Percentiles rank a stretch among this genome's conserved stretches.
phyloP scores from a whole-genome alignment of 35 echinoderm and acorn worm genomes.

The Amphiura filiformis region DNA sequence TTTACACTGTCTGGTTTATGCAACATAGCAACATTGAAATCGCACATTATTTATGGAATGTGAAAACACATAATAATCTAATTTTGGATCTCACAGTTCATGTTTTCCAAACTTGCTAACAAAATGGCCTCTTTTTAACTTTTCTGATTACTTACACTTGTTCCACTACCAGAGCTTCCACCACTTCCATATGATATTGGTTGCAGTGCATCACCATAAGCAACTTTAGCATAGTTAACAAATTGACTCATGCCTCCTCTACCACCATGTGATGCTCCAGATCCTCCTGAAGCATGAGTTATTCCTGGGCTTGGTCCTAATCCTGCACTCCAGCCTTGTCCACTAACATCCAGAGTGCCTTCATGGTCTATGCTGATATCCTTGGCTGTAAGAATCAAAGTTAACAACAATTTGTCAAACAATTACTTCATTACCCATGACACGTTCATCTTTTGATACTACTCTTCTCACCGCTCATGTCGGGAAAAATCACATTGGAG shows the following conservation, averaged over 20 bases:
- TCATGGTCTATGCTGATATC: conserved; percentile 62
- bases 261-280: conserved; percentile 86
- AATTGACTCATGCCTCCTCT: conserved; percentile 53
- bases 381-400: conserved; percentile 39
- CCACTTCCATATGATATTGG: conserved; percentile 72
- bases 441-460: too few relatives aligned
- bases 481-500: too few relatives aligned
- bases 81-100: too few relatives aligned
- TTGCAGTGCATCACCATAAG: conserved; percentile 55
- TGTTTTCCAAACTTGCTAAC: too few relatives aligned
- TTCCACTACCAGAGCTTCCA: conserved; percentile 45
- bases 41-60: too few relatives aligned
- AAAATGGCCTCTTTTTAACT: too few relatives aligned
- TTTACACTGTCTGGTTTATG: too few relatives aligned
- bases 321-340: conserved; percentile 42
- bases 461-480: too few relatives aligned
- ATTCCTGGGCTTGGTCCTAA: conserved; percentile 57
- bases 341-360: conserved; percentile 54
- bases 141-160: conserved; percentile 3
- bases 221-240: conserved; percentile 19
- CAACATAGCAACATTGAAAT: too few relatives aligned
- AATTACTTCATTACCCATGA: background rate
- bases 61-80: too few relatives aligned
- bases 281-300: conserved; percentile 33
- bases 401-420: background rate